Evolutionary conservation across 30 jellyfish, hydroid and myxozoan genomes (phyloP).

Genomic region (Hydractinia echinata): DNA sequence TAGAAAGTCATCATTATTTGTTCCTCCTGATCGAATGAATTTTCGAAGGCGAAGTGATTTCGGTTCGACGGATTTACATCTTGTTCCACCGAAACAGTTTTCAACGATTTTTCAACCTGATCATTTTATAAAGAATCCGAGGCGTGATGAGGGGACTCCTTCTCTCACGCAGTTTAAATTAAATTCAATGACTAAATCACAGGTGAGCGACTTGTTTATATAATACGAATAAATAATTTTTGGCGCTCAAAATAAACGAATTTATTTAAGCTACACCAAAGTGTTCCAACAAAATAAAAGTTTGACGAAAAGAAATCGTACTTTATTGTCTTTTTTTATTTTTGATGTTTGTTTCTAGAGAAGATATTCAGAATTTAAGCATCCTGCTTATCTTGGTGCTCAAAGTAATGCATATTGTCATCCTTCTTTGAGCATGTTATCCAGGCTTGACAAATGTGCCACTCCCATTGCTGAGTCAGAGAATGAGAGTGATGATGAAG

Average conservation of each 20-base stretch:
- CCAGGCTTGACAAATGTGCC: background rate
- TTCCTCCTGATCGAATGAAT: background rate
- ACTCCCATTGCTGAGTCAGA: background rate
- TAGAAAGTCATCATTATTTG: background rate
- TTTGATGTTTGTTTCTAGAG: slow-evolving; percentile 3
- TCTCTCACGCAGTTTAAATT: background rate
- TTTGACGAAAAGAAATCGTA: background rate
- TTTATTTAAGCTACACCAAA: no score
- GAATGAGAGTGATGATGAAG: slow-evolving; percentile 9
- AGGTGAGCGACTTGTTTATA: no score
- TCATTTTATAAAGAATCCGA: background rate
- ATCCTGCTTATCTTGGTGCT: background rate
- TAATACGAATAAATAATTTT: no score
- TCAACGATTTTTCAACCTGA: background rate
- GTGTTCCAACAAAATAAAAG: no score
- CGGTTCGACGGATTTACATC: background rate
- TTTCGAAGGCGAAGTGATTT: slow-evolving; percentile 28
- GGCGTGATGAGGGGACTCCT: background rate
- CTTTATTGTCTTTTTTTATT: background rate
- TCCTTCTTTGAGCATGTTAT: background rate
- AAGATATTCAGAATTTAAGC: slow-evolving; percentile 7
- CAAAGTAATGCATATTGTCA: background rate
- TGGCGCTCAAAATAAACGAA: no score
- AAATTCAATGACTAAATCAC: background rate
- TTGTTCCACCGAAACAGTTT: background rate